phyloP scores from a whole-genome alignment of 2,113 vertebrate species.

The Mungos mungo region DNA sequence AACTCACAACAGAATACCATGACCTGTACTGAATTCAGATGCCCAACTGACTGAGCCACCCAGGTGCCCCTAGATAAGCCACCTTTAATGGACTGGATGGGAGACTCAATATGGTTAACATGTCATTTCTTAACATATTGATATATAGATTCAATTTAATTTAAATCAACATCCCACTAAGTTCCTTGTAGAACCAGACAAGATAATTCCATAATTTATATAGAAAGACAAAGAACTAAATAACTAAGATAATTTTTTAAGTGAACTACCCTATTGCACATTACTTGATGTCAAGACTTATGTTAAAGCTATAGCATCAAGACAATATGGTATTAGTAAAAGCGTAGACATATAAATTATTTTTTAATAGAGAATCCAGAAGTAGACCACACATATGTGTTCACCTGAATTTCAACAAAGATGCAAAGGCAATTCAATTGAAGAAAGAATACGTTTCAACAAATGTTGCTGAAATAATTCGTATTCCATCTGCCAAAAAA shows the following conservation, averaged over 20 bases:
- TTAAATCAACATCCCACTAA: not conserved
- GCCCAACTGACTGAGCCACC: too few relatives aligned
- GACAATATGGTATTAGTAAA: not conserved
- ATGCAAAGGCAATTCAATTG: not conserved
- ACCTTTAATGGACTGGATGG: not conserved
- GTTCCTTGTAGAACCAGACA: not conserved
- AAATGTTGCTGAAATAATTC: not conserved
- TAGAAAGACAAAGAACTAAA: not conserved
- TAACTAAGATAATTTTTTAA: not conserved
- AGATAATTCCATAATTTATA: not conserved
- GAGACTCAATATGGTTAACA: not conserved
- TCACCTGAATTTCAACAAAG: constrained; percentile 13
- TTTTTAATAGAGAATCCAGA: not conserved
- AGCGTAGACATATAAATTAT: not conserved
- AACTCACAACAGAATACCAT: too few relatives aligned
- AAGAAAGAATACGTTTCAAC: not conserved
- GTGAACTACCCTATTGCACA: not conserved
- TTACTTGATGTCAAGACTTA: not conserved
- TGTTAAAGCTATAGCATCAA: not conserved
- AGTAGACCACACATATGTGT: not conserved
- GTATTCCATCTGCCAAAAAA: not conserved
- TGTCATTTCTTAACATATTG: not conserved
- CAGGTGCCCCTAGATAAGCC: not conserved
- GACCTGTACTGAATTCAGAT: too few relatives aligned
- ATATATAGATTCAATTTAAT: not conserved